Percentiles rank a stretch among this genome's conserved stretches.
phyloP scores from a whole-genome alignment of 2,888 invertebrate genomes.

The Drosophila anomelani region DNA sequence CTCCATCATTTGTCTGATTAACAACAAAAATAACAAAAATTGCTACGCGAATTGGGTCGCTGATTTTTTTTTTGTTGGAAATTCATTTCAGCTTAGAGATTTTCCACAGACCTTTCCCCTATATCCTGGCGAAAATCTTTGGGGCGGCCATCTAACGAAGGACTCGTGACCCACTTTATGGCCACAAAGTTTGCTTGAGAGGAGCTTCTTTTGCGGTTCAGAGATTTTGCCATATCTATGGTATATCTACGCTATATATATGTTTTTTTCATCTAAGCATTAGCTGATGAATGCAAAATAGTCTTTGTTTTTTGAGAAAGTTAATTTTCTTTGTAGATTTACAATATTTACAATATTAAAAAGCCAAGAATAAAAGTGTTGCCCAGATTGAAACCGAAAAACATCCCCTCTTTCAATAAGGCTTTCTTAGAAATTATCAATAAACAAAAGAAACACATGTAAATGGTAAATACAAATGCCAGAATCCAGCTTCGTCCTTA shows the following conservation, averaged over 20 bases:
- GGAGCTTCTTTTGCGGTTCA: constrained; percentile 4
- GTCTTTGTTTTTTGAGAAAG: neutral
- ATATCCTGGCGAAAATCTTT: constrained; percentile 14
- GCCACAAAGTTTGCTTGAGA: constrained; percentile 4
- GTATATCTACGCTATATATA: neutral
- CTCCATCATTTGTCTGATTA: constrained; percentile 59
- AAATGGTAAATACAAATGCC: constrained; percentile 1
- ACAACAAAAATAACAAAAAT: constrained; percentile 41
- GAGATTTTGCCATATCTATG: neutral
- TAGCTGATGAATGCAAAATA: constrained; percentile 5
- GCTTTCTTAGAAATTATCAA: no score
- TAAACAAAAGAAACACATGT: neutral
- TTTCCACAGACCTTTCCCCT: neutral
- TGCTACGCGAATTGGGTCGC: constrained; percentile 50
- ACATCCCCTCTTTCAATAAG: neutral
- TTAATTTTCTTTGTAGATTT: neutral
- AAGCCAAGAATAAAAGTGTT: neutral
- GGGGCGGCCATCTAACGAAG: constrained; percentile 24
- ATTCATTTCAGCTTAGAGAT: constrained; percentile 13
- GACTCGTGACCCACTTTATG: constrained; percentile 42
- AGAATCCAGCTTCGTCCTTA: neutral
- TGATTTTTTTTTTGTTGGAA: constrained; percentile 21
- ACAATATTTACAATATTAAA: no score
- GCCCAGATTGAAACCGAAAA: neutral
- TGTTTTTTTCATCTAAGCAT: constrained; percentile 12